Evolutionary conservation across 2,888 invertebrate genomes (phyloP).

Genomic region (Macrophya alboannulata): DNA sequence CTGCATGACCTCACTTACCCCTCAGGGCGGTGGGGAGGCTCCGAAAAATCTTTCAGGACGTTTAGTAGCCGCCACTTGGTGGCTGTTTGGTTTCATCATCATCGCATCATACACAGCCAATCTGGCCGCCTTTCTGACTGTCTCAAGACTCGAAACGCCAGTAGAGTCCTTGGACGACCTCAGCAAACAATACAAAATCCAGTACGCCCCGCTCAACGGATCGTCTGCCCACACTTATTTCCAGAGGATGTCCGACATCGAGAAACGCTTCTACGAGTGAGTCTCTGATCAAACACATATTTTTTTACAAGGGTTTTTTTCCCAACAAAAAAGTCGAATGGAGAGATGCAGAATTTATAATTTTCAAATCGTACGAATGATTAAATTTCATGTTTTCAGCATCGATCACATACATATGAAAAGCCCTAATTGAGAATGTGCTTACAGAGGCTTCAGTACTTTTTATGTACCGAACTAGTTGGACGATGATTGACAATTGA

Average conservation of each 20-base stretch:
- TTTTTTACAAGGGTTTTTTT: not conserved
- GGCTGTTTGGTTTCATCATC: constrained; percentile 99
- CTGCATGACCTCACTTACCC: constrained; percentile 98
- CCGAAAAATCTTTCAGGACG: constrained; percentile 98
- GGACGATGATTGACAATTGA: not conserved
- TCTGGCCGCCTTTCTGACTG: constrained; percentile 97
- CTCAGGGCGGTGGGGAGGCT: constrained; percentile 97
- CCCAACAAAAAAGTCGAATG: not conserved
- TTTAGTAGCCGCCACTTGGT: constrained; percentile 98
- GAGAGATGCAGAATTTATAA: not conserved
- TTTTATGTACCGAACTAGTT: not conserved
- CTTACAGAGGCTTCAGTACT: not conserved
- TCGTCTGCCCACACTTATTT: constrained; percentile 97
- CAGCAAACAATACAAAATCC: constrained; percentile 97
- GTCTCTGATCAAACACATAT: constrained; percentile 70
- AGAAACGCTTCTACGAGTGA: constrained; percentile 96
- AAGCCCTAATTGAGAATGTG: not conserved
- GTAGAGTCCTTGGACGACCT: constrained; percentile 97
- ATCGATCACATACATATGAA: not conserved
- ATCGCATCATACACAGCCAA: constrained; percentile 99
- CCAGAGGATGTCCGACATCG: constrained; percentile 97
- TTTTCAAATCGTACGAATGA: not conserved
- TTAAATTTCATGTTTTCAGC: not conserved
- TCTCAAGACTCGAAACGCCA: constrained; percentile 95
- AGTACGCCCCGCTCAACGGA: constrained; percentile 95